phyloP scores from a whole-genome alignment of 92 coral and sea anemone species.

The Phenganax stokvisi region DNA sequence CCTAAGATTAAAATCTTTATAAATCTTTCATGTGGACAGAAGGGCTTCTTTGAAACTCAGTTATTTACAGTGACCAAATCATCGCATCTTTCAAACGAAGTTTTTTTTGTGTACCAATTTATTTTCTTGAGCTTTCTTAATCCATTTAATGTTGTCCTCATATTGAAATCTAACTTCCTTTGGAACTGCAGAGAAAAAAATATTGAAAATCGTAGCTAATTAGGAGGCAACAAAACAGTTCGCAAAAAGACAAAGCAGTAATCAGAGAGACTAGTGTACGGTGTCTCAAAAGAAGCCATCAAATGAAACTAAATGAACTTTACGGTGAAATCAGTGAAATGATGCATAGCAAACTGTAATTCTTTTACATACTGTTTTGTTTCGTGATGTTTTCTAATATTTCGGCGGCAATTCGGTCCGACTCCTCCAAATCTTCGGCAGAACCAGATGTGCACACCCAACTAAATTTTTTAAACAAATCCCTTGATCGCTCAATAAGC shows the following conservation, averaged over 20 bases:
- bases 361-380: conserved; percentile 10
- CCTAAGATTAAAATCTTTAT: conserved; percentile 44
- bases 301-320: neutral
- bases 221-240: too few relatives aligned
- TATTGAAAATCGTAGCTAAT: neutral
- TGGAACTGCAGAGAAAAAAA: conserved; percentile 51
- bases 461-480: conserved; percentile 33
- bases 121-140: conserved; percentile 79
- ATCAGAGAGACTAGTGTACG: neutral
- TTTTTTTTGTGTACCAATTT: conserved; percentile 52
- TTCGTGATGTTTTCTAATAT: conserved; percentile 64
- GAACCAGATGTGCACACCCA: conserved; percentile 98
- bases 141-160: conserved; percentile 86
- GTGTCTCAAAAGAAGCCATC: neutral
- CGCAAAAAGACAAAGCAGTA: too few relatives aligned
- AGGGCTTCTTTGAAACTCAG: neutral
- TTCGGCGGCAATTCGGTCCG: conserved; percentile 80
- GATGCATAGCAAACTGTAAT: too few relatives aligned
- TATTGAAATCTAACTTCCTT: conserved; percentile 68
- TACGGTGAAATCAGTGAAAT: neutral
- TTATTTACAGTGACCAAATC: too few relatives aligned
- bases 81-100: too few relatives aligned
- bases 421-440: conserved; percentile 71
- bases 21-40: neutral
- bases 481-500: too few relatives aligned